Evolutionary conservation across 2,113 vertebrate species (phyloP).

Genomic region (Sinocyclocheilus rhinocerous): DNA sequence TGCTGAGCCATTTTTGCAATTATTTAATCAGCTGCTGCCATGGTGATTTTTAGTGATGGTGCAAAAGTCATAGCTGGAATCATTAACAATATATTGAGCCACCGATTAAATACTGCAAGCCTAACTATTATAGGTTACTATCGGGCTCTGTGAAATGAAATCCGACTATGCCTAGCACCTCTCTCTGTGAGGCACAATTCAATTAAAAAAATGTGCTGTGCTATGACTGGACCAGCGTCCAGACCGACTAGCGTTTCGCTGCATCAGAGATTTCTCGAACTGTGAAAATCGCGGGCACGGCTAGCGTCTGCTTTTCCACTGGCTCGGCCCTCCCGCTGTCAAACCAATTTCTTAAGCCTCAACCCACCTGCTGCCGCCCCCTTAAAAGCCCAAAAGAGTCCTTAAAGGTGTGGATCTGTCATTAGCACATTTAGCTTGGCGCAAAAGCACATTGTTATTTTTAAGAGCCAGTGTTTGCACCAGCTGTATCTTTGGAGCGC

Average conservation of each 20-base stretch:
- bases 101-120: neutral
- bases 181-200: conserved; percentile 53
- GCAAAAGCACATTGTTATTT: conserved; percentile 73
- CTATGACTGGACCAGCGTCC: conserved; percentile 59
- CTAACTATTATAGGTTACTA: neutral
- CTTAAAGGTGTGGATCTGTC: conserved; percentile 77
- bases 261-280: conserved; percentile 67
- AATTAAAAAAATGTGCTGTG: conserved; percentile 71
- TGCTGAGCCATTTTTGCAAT: neutral
- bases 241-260: conserved; percentile 66
- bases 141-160: neutral
- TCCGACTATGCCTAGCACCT: neutral
- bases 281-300: conserved; percentile 37
- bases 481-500: conserved; percentile 73
- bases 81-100: neutral
- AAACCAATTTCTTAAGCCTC: conserved; percentile 53
- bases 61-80: neutral
- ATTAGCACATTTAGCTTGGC: conserved; percentile 72
- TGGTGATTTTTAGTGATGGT: neutral
- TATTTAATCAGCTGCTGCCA: neutral
- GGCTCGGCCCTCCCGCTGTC: conserved; percentile 72
- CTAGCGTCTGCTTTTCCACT: conserved; percentile 60
- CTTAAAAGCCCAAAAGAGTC: conserved; percentile 71
- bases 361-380: conserved; percentile 15
- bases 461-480: conserved; percentile 72